phyloP scores from a whole-genome alignment of 2,888 invertebrate genomes.

The Tetramorium bicarinatum region DNA sequence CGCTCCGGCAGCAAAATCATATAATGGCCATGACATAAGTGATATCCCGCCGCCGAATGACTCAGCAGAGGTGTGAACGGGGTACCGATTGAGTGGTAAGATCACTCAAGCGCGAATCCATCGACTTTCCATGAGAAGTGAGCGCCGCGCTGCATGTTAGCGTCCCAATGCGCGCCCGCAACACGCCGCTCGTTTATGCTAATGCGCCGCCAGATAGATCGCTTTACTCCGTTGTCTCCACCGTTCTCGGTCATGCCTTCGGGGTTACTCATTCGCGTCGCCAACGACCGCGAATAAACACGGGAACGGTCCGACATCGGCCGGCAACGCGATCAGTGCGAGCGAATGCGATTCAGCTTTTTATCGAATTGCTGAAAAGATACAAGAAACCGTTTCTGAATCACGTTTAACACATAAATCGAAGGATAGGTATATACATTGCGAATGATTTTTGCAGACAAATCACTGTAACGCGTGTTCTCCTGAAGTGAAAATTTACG shows the following conservation, averaged over 20 bases:
- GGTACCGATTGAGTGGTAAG: conserved; percentile 78
- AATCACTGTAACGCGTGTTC: conserved; percentile 21
- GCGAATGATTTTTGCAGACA: background rate
- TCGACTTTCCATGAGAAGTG: conserved; percentile 25
- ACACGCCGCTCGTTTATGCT: conserved; percentile 53
- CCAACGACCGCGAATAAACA: background rate
- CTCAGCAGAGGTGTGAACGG: conserved; percentile 69
- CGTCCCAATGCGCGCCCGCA: conserved; percentile 24
- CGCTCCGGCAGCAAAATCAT: conserved; percentile 52
- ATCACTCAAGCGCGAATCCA: conserved; percentile 79
- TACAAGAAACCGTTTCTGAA: conserved; percentile 30
- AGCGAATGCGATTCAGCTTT: conserved; percentile 23
- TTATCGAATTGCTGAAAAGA: conserved; percentile 1
- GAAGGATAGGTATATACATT: background rate
- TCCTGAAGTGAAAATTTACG: conserved; percentile 24
- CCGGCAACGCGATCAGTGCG: conserved; percentile 12
- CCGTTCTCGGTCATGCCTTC: conserved; percentile 45
- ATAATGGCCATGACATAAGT: conserved; percentile 68
- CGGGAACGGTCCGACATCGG: background rate
- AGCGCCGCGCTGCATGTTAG: conserved; percentile 17
- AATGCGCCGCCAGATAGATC: conserved; percentile 67
- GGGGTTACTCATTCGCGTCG: conserved; percentile 31
- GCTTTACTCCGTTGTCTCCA: conserved; percentile 52
- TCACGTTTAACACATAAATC: conserved; percentile 15
- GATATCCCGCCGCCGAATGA: conserved; percentile 68